phyloP scores from a whole-genome alignment of 2,113 vertebrate species.

The Orcinus orca region DNA sequence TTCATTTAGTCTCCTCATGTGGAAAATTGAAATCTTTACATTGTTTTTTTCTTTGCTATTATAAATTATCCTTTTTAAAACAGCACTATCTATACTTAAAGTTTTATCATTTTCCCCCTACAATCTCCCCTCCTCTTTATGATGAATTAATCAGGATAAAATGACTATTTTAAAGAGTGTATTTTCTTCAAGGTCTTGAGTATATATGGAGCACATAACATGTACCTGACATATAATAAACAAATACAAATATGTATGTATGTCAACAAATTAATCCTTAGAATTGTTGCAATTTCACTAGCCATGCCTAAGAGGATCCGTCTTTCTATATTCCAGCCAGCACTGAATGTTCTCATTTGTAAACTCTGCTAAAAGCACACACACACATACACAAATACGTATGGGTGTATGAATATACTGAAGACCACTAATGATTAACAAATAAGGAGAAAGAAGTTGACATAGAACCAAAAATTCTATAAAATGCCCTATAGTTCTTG shows the following conservation, averaged over 20 bases:
- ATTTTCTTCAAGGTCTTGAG: not conserved
- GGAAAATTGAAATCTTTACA: not conserved
- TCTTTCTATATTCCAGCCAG: not conserved
- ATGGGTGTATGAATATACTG: not conserved
- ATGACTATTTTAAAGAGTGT: not conserved
- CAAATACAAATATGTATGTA: not conserved
- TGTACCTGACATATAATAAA: not conserved
- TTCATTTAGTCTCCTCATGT: not conserved
- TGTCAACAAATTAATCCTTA: not conserved
- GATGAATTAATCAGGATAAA: not conserved
- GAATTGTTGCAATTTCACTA: not conserved
- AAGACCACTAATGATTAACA: not conserved
- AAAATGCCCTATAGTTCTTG: slow-evolving; percentile 49
- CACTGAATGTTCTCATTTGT: not conserved
- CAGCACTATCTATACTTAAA: not conserved
- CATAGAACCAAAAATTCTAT: slow-evolving; percentile 69
- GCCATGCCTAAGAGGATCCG: too few relatives aligned
- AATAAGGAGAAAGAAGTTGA: slow-evolving; percentile 15
- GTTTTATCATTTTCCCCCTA: not conserved
- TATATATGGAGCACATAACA: not conserved
- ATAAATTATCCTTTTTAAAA: slow-evolving; percentile 8
- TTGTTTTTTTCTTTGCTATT: not conserved
- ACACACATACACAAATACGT: not conserved
- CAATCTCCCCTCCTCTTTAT: not conserved
- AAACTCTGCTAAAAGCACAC: not conserved